Base-by-base conservation (phyloP, 1,140 invertebrate genomes). In the Eueides isabella region DNA sequence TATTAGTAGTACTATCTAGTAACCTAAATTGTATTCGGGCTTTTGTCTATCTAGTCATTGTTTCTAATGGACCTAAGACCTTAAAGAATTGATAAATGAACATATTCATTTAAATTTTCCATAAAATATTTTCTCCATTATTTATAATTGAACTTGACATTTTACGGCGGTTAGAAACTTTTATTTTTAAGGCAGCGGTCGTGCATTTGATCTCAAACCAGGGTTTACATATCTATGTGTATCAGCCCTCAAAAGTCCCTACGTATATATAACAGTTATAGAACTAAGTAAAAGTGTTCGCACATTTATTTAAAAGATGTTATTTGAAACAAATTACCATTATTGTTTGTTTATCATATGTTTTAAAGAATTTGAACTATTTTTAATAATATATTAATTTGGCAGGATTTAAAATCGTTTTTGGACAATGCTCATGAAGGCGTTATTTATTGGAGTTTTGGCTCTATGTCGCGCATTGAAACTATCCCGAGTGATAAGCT, bases 401-500 rank as follows among this genome's bases (percentile, higher is more conserved):
- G 16, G 38, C 71, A 94, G 93, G 94, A 95, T 70, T 81, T 96
- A 67, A 92, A 95, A 80, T 82, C 90, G 30, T 95, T 96, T 77
- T 79, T 96, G 16, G 94, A 95, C 70, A 89, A 93, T 33, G 94
- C 95, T 0, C 80, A 87, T 14, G 84, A 95, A 48, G 96, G 96
- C 1, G 94, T 95, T 1, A 95, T 97, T 38, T 96, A 96, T 76
- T 96, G 96, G 86, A 95, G 95, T 44, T 93, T 96, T 77, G 96
- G 96, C 0, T 95, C 96, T 0, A 95, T 95, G 88, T 91, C 95
- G 0, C 92, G 94, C 68, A 94, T 94, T 33, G 89, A 93, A 67
- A 92, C 94, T 2, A 86, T 95, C 28, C 94, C 94, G 0, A 77
- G 75, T 2, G 84, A 93, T 2, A 94, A 89, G 5, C 82, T 94